Percentiles rank a stretch among this genome's conserved stretches.
Conservation (phyloP, 2,888 invertebrate species). For the Scaptomyza cyrtandrae region DNA sequence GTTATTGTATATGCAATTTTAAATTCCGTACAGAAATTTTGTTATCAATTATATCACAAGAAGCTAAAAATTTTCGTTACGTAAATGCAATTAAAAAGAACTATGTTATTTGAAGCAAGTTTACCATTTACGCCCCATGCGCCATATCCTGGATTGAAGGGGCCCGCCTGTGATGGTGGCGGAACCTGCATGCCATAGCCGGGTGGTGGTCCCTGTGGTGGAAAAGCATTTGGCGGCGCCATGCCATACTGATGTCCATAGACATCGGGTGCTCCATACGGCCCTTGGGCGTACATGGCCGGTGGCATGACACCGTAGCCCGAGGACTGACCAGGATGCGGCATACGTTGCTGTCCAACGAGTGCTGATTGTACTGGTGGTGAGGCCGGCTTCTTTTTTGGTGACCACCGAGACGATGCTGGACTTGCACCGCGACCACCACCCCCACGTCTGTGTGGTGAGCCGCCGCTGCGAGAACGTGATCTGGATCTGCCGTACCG, state of each 20-base stretch:
- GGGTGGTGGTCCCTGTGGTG: conserved; percentile 60
- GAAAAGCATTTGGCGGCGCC: conserved; percentile 70
- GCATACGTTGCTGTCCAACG: conserved; percentile 33
- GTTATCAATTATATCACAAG: too few species aligned
- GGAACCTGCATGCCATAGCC: conserved; percentile 71
- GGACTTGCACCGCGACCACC: conserved; percentile 64
- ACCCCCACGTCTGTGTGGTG: conserved; percentile 70
- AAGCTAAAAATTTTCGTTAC: too few species aligned
- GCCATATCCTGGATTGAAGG: conserved; percentile 77
- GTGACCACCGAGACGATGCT: conserved; percentile 75
- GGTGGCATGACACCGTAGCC: conserved; percentile 74
- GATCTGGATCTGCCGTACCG: conserved; percentile 75
- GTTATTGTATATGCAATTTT: too few species aligned
- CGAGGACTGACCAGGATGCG: conserved; percentile 51
- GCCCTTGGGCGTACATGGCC: conserved; percentile 74
- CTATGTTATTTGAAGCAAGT: neutral
- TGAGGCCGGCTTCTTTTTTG: conserved; percentile 78
- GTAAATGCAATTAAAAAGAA: too few species aligned
- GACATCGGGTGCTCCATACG: conserved; percentile 68
- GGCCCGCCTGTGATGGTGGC: conserved; percentile 63
- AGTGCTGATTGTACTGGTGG: conserved; percentile 59
- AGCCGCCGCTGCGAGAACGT: conserved; percentile 76
- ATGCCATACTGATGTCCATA: conserved; percentile 77
- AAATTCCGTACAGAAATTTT: too few species aligned
- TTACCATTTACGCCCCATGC: conserved; percentile 80